phyloP scores from a whole-genome alignment of 2,113 vertebrate genomes.

The Ranitomeya variabilis region DNA sequence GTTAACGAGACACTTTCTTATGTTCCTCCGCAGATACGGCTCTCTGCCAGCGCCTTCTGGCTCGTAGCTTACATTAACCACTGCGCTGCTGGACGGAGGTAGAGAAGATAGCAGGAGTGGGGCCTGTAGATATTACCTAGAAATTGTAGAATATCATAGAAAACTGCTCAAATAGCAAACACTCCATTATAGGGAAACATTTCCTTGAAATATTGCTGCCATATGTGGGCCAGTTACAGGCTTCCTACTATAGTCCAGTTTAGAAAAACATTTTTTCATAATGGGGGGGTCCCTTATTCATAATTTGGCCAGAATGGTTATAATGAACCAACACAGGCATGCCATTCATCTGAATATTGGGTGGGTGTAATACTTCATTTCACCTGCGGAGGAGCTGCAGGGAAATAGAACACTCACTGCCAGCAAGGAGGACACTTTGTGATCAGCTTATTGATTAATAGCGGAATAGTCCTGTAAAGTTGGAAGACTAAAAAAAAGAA shows the following conservation, averaged over 20 bases:
- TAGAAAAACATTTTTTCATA: background rate
- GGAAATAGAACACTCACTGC: background rate
- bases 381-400: background rate
- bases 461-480: too few relatives aligned
- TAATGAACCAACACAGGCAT: background rate
- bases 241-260: too few relatives aligned
- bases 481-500: too few relatives aligned
- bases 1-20: conserved; percentile 28
- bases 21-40: background rate
- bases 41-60: background rate
- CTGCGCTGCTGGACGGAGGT: background rate
- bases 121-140: background rate
- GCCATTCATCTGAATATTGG: background rate
- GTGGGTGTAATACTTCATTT: background rate
- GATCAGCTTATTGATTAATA: too few relatives aligned
- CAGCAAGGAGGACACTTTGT: too few relatives aligned
- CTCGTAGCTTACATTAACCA: background rate
- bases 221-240: too few relatives aligned
- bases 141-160: background rate
- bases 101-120: too few relatives aligned
- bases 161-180: background rate
- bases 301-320: too few relatives aligned
- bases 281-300: background rate
- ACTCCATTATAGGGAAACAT: too few relatives aligned
- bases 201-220: too few relatives aligned